phyloP scores from a whole-genome alignment of 2,113 vertebrate genomes.

The Dicaeum eximium region DNA sequence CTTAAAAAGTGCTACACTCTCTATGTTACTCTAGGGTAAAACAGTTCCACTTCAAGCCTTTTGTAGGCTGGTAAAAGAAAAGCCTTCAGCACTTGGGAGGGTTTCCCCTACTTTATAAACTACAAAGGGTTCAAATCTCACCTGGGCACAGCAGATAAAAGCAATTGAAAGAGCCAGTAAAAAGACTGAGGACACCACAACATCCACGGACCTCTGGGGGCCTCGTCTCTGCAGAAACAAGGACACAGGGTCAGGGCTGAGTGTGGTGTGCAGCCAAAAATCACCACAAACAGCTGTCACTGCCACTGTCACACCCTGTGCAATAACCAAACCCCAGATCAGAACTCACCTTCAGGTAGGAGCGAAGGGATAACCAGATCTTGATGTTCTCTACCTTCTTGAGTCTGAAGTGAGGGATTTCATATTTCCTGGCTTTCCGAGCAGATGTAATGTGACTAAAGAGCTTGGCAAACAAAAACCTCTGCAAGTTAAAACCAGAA shows the following conservation, averaged over 20 bases:
- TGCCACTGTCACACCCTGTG: background rate
- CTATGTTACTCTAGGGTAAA: background rate
- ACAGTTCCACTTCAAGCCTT: background rate
- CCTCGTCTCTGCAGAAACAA: conserved; percentile 84
- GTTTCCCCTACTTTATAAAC: background rate
- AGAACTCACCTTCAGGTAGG: conserved; percentile 88
- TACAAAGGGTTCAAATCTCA: conserved; percentile 47
- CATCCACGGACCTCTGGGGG: conserved; percentile 95
- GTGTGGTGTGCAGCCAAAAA: background rate
- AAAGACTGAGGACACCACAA: conserved; percentile 94
- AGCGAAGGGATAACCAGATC: conserved; percentile 97
- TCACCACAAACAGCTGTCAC: background rate
- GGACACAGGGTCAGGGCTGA: background rate
- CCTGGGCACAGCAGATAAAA: conserved; percentile 96
- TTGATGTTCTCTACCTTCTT: conserved; percentile 99
- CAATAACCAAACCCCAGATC: background rate
- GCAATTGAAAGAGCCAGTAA: conserved; percentile 91
- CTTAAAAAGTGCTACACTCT: background rate
- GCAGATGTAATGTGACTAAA: conserved; percentile 97
- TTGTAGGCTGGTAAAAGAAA: background rate
- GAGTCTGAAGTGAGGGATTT: conserved; percentile 96
- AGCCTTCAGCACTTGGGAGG: background rate
- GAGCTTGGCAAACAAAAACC: conserved; percentile 94
- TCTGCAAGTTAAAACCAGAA: conserved; percentile 67
- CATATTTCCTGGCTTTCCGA: conserved; percentile 94